Evolutionary conservation across 2,113 vertebrate species (phyloP), one percentile per base, ranked within the genome.

Genomic region (Amazona vittata): DNA sequence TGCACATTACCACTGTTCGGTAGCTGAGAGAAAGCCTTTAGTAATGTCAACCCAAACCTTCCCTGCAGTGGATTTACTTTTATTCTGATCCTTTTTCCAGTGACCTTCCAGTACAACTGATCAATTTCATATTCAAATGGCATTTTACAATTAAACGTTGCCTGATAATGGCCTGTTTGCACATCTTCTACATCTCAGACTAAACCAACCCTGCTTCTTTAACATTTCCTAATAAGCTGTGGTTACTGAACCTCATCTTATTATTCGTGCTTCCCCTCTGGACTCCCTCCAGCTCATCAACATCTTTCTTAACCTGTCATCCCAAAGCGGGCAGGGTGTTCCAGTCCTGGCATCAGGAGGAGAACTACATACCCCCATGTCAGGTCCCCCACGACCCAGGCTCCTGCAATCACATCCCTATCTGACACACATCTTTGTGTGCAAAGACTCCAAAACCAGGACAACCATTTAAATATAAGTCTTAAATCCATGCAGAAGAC

Each of bases 1-100:
- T 53, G 63, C 37, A 28, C 0, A 0, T 26, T 18, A 8, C 57
- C n/a, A 0, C 53, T 33, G 22, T 37, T 37, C 37, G 9, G 37
- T 3, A 78, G 71, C 49, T 9, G 68, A 35, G 4, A 35, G 78
- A 44, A 67, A 76, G 46, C 43, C 70, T 62, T 63, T 9, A 8
- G 64, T 11, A 12, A 24, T 2, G 28, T 37, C 59, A n/a, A 15
- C 69, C 35, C 63, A 25, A 46, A 14, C 22, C 43, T 70, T n/a
- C 3, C 0, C 22, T n/a, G 2, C 22, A 46, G 57, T 3, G 16
- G 55, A 19, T 49, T 11, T 20, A 35, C 11, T 65, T 75, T 44
- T 39, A 8, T 75, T 49, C 62, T 33, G 50, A 21, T 14, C 49
- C 43, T 24, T 41, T 33, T 46, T 33, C 44, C 50, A 31, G 25